Percentiles rank a stretch among this genome's conserved stretches.
These are phyloP conservation scores for Callyntrura sp. DNA, from an alignment of 2,888 invertebrate genomes.

Conservation along the genomic window DNA sequence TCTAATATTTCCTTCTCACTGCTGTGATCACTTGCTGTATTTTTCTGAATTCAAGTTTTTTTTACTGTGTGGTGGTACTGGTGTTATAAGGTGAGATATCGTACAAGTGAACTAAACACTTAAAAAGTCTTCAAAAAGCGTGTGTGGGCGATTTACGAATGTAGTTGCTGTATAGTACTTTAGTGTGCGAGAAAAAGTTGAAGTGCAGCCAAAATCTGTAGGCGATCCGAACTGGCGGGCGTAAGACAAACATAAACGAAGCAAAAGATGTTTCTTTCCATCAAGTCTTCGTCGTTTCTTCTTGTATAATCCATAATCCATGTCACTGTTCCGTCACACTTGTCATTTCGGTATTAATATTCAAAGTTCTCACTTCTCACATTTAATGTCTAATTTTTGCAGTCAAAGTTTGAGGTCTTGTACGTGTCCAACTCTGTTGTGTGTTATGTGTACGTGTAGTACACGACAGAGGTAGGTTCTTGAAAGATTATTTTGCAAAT, in stretches of 20 bases:
- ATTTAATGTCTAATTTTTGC: no score
- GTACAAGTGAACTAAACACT: slow-evolving; percentile 1
- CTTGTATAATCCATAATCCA: no score
- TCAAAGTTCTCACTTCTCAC: no score
- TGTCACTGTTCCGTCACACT: no score
- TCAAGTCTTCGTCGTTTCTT: not conserved
- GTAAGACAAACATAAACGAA: not conserved
- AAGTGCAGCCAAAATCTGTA: slow-evolving; percentile 43
- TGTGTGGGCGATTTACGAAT: slow-evolving; percentile 33
- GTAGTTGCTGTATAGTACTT: not conserved
- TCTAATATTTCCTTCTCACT: slow-evolving; percentile 15
- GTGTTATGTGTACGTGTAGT: no score
- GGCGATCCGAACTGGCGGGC: slow-evolving; percentile 51
- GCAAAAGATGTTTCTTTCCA: not conserved
- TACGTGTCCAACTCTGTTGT: no score
- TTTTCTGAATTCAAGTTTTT: not conserved
- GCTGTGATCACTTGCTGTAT: not conserved
- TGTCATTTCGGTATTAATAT: no score
- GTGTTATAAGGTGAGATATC: not conserved
- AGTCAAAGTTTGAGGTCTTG: no score
- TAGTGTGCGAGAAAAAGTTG: slow-evolving; percentile 47
- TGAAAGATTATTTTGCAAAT: no score
- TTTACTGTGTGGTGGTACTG: not conserved
- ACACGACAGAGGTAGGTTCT: no score
- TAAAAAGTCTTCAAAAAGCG: not conserved